phyloP scores from a whole-genome alignment of 2,113 vertebrate species.

The Microtus richardsoni region DNA sequence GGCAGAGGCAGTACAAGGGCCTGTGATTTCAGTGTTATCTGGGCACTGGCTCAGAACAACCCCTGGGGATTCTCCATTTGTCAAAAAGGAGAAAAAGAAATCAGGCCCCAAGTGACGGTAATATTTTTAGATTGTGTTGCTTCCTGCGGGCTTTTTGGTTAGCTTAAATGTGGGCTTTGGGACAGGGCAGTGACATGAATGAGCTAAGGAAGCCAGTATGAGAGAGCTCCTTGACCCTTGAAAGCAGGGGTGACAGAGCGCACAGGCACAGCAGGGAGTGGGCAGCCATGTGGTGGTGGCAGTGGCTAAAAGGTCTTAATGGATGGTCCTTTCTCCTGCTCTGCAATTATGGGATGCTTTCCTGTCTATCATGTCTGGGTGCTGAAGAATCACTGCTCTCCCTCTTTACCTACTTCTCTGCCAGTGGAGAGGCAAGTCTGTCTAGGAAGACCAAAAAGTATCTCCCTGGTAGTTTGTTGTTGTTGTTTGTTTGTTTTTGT shows the following conservation, averaged over 20 bases:
- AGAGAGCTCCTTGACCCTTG: constrained; percentile 72
- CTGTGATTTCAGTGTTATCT: not conserved
- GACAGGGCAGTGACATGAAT: constrained; percentile 38
- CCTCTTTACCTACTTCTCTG: not conserved
- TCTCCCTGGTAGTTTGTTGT: not conserved
- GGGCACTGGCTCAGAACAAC: constrained; percentile 57
- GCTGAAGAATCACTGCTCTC: not conserved
- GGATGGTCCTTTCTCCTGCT: constrained; percentile 76
- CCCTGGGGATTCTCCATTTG: constrained; percentile 80
- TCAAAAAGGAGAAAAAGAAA: constrained; percentile 82
- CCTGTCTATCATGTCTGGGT: constrained; percentile 75
- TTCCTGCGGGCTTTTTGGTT: constrained; percentile 68
- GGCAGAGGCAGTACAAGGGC: not conserved
- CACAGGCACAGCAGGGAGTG: constrained; percentile 68
- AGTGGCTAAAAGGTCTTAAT: constrained; percentile 84
- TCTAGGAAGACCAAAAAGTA: not conserved
- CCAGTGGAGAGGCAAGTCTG: not conserved
- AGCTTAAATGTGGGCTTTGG: constrained; percentile 61
- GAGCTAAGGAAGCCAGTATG: constrained; percentile 57
- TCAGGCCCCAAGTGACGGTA: constrained; percentile 77
- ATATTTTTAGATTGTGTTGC: constrained; percentile 83
- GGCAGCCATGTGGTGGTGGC: constrained; percentile 63
- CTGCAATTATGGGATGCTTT: constrained; percentile 78
- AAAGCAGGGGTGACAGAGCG: constrained; percentile 12
- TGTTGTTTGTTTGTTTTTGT: too few relatives aligned